Conservation (phyloP, 23 tunicate genomes). For the Trididemnum miniatum region DNA sequence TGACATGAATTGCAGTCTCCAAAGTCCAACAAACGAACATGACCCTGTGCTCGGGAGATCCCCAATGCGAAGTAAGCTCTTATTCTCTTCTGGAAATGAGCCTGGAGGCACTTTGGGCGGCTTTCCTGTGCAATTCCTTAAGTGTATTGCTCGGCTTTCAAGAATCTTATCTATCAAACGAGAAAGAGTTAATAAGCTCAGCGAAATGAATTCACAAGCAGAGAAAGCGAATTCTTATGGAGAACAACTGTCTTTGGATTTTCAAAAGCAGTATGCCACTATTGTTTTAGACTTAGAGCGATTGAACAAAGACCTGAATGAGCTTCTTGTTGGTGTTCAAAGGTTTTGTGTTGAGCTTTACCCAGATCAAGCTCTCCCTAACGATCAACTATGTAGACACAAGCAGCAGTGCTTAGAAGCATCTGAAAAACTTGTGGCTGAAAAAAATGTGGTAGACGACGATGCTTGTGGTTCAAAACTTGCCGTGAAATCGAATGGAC, state of each 20-base stretch:
- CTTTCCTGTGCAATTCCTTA: slow-evolving; percentile 80
- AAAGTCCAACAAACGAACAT: slow-evolving; percentile 74
- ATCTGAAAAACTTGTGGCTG: slow-evolving; percentile 56
- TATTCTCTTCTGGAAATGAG: slow-evolving; percentile 12
- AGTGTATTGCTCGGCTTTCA: slow-evolving; percentile 64
- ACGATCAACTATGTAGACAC: slow-evolving; percentile 53
- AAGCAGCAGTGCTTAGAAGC: slow-evolving; percentile 53
- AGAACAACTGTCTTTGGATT: slow-evolving; percentile 65
- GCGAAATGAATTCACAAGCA: slow-evolving; percentile 88
- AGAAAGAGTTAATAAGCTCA: slow-evolving; percentile 65
- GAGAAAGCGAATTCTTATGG: slow-evolving; percentile 89
- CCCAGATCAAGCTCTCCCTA: slow-evolving; percentile 75
- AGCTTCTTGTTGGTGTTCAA: slow-evolving; percentile 77
- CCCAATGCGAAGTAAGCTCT: slow-evolving; percentile 76
- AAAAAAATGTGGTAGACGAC: slow-evolving; percentile 53
- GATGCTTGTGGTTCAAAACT: slow-evolving; percentile 16
- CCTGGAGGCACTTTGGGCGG: slow-evolving; percentile 87
- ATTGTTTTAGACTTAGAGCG: slow-evolving; percentile 72
- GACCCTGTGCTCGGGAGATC: slow-evolving; percentile 88
- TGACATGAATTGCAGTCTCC: slow-evolving; percentile 58
- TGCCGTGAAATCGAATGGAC: slow-evolving; percentile 57
- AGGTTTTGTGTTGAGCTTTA: slow-evolving; percentile 77
- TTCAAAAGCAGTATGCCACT: slow-evolving; percentile 90
- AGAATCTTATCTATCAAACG: slow-evolving; percentile 68
- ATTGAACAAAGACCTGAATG: slow-evolving; percentile 73